Conservation (phyloP, 2,113 vertebrate genomes). For the Leptocoma aspasia region DNA sequence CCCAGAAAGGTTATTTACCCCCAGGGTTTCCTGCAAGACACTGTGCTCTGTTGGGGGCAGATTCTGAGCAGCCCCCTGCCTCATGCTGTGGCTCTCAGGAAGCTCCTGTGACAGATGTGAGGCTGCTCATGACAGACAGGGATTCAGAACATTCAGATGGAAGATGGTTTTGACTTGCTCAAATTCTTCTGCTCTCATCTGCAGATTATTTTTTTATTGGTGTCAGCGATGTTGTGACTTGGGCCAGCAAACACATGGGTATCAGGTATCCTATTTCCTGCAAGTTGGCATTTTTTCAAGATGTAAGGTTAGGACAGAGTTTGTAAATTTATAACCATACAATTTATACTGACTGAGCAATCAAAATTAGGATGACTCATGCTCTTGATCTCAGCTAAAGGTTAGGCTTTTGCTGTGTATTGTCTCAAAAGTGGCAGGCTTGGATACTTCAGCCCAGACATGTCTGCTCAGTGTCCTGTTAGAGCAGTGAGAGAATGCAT, state of each 20-base stretch:
- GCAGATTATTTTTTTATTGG: not conserved
- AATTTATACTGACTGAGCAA: not conserved
- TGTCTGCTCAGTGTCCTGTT: not conserved
- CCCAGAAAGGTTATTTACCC: not conserved
- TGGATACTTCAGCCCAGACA: not conserved
- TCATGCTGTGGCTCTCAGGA: accelerated
- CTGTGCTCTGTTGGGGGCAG: not conserved
- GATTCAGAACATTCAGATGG: not conserved
- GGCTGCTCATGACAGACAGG: not conserved
- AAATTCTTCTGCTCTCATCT: not conserved
- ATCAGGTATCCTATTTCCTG: slow-evolving; percentile 3
- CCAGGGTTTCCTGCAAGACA: not conserved
- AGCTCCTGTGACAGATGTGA: not conserved
- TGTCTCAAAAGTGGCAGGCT: not conserved
- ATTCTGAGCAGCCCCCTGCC: not conserved
- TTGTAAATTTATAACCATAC: not conserved
- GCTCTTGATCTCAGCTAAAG: not conserved
- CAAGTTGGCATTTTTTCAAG: not conserved
- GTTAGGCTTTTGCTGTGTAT: not conserved
- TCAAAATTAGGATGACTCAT: not conserved
- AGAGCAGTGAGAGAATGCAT: not conserved
- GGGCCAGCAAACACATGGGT: not conserved
- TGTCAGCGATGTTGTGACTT: not conserved
- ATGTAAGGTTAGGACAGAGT: not conserved
- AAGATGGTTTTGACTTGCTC: not conserved